These are phyloP conservation scores for Crenuchus spilurus DNA, from an alignment of 2,797 vertebrate genomes.

Conservation along the genomic window DNA sequence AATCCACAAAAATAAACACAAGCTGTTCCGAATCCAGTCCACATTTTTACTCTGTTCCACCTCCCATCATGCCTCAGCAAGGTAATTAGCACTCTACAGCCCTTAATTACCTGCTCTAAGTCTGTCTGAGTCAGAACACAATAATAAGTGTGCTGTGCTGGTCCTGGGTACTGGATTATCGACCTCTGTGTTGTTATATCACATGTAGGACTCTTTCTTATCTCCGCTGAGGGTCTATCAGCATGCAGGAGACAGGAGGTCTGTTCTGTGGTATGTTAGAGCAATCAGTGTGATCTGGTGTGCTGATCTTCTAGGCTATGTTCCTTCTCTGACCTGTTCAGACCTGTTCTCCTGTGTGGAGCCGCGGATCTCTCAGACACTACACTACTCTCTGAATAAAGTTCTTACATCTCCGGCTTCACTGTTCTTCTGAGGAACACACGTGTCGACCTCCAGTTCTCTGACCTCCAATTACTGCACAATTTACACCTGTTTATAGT, in stretches of 20 bases:
- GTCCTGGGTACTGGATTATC: slow-evolving; percentile 19
- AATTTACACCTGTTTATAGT: too few relatives aligned
- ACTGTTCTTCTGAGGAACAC: too few relatives aligned
- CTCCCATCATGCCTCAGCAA: neutral
- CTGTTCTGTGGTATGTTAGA: slow-evolving; percentile 12
- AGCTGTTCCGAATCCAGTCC: neutral
- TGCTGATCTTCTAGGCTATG: slow-evolving; percentile 44
- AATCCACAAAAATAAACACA: neutral
- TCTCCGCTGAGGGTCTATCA: neutral
- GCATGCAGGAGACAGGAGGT: neutral
- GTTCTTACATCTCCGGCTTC: too few relatives aligned
- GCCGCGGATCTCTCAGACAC: slow-evolving; percentile 20
- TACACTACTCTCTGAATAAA: too few relatives aligned
- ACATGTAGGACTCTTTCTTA: neutral
- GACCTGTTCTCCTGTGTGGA: slow-evolving; percentile 48
- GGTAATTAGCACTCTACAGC: slow-evolving; percentile 24
- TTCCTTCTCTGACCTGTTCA: slow-evolving; percentile 56
- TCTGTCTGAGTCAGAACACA: slow-evolving; percentile 33
- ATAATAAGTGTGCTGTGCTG: slow-evolving; percentile 18
- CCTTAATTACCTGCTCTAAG: slow-evolving; percentile 8
- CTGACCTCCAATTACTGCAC: too few relatives aligned
- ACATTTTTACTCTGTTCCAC: slow-evolving; percentile 11
- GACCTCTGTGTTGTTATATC: neutral
- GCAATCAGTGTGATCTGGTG: slow-evolving; percentile 57
- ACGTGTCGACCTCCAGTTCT: too few relatives aligned